These are phyloP conservation scores for Anthophora plumipes DNA, from an alignment of 2,888 invertebrate genomes.

Conservation along the genomic window DNA sequence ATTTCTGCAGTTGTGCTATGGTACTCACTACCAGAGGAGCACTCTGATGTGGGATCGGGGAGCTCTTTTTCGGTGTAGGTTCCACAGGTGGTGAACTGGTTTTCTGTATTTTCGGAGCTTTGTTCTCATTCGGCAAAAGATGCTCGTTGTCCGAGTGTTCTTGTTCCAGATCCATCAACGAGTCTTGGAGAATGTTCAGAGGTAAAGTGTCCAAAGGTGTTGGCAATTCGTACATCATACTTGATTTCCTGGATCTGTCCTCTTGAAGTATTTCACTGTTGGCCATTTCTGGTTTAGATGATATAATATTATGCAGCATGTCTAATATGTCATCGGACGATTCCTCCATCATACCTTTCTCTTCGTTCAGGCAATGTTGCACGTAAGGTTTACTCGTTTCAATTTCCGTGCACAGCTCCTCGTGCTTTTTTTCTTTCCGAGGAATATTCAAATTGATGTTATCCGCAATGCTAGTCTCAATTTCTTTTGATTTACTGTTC, in stretches of 20 bases:
- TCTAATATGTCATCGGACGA: conserved; percentile 90
- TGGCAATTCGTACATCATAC: conserved; percentile 81
- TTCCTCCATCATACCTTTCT: conserved; percentile 83
- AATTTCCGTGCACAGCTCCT: conserved; percentile 63
- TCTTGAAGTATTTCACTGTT: conserved; percentile 79
- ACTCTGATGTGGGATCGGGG: conserved; percentile 66
- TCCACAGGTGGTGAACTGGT: conserved; percentile 47
- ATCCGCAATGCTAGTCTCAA: conserved; percentile 38
- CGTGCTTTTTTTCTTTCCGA: conserved; percentile 66
- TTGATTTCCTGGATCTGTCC: conserved; percentile 78
- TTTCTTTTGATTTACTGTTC: conserved; percentile 59
- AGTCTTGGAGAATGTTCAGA: conserved; percentile 82
- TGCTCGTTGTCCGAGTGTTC: conserved; percentile 66
- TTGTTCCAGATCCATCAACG: conserved; percentile 76
- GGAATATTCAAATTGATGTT: conserved; percentile 29
- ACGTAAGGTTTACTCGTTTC: conserved; percentile 66
- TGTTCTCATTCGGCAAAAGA: conserved; percentile 56
- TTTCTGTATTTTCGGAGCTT: conserved; percentile 52
- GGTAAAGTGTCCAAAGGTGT: conserved; percentile 81
- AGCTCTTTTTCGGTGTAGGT: conserved; percentile 62
- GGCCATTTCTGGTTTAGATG: conserved; percentile 83
- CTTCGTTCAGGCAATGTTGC: conserved; percentile 62
- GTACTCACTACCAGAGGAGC: conserved; percentile 76
- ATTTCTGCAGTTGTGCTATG: conserved; percentile 79
- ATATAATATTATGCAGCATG: conserved; percentile 89